A percentile compares a stretch with the other conserved stretches of the same genome.
These are phyloP conservation scores for Phaethornis superciliosus DNA, from an alignment of 2,113 vertebrate genomes.

Conservation along the genomic window DNA sequence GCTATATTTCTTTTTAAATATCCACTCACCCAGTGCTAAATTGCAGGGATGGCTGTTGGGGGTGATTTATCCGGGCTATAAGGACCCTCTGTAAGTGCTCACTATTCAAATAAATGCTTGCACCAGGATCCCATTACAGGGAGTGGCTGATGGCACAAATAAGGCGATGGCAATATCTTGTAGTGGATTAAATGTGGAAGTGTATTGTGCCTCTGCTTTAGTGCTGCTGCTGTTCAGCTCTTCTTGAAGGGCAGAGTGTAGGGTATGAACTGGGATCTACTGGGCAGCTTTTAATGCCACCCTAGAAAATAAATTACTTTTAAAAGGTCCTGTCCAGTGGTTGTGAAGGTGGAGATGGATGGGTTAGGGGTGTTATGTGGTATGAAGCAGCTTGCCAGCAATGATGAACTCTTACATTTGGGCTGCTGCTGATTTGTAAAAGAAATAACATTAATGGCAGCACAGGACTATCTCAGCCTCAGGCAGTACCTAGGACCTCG, in stretches of 20 bases:
- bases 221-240: not conserved
- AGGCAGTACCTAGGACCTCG: not conserved
- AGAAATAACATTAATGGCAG: not conserved
- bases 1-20: not conserved
- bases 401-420: not conserved
- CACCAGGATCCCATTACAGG: not conserved
- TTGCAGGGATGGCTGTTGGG: not conserved
- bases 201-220: not conserved
- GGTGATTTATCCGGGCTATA: not conserved
- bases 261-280: not conserved
- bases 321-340: not conserved
- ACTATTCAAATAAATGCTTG: not conserved
- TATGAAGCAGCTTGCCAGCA: not conserved
- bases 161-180: not conserved
- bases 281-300: not conserved
- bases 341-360: not conserved
- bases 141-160: not conserved
- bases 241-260: not conserved
- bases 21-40: not conserved
- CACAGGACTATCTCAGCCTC: not conserved
- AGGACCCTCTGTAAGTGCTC: not conserved
- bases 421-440: not conserved
- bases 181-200: not conserved
- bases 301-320: not conserved
- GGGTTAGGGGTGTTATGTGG: not conserved